Evolutionary conservation across 2,113 vertebrate species (phyloP).

Genomic region (Mesocricetus auratus): DNA sequence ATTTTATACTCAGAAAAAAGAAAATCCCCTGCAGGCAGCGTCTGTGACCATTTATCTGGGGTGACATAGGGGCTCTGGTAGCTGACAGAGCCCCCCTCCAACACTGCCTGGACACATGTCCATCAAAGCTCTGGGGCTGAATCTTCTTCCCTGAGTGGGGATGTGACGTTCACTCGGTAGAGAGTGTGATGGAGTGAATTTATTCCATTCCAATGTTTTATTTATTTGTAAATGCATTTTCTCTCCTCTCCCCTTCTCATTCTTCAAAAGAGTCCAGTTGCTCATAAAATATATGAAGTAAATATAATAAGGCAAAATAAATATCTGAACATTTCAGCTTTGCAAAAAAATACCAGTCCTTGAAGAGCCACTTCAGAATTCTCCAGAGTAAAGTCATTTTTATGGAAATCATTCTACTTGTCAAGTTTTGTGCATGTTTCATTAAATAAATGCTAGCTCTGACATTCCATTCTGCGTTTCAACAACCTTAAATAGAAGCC

Average conservation of each 20-base stretch:
- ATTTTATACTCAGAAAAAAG: background rate
- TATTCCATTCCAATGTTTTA: background rate
- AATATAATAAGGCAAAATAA: background rate
- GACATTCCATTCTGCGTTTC: background rate
- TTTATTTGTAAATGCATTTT: background rate
- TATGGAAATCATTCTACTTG: background rate
- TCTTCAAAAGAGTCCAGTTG: slow-evolving; percentile 19
- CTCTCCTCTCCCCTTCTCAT: background rate
- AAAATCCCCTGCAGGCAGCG: background rate
- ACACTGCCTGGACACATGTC: too few species aligned
- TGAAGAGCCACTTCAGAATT: slow-evolving; percentile 17
- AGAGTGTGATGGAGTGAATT: background rate
- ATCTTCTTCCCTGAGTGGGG: background rate
- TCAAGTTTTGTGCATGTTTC: background rate
- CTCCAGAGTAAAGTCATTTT: background rate
- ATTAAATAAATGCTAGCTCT: background rate
- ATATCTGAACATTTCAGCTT: background rate
- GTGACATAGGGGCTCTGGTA: rapidly evolving
- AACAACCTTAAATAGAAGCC: background rate
- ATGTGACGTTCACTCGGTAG: background rate
- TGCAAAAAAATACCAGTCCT: background rate
- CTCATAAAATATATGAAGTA: background rate
- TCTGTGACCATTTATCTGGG: too few species aligned
- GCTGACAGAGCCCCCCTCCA: background rate
- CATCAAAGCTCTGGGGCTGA: background rate